Conservation (phyloP, 2,113 vertebrate species). For the Seriola quinqueradiata region DNA sequence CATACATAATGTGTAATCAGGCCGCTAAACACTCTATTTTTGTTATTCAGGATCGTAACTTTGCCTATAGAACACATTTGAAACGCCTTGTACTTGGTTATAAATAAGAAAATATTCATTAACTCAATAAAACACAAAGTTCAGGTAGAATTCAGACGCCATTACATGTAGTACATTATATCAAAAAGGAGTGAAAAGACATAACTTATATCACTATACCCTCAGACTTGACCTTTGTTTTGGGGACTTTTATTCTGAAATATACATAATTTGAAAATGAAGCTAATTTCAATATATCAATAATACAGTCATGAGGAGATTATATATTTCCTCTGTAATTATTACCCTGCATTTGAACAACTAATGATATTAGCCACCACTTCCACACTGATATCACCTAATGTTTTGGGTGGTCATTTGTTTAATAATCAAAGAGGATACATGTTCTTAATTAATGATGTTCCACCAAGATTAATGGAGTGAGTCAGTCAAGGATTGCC, state of each 20-base stretch:
- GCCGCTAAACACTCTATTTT: not conserved
- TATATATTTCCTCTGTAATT: not conserved
- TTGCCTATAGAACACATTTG: not conserved
- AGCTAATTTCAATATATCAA: not conserved
- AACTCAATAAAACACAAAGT: not conserved
- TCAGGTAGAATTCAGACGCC: no score
- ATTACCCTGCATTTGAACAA: not conserved
- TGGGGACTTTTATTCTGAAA: slow-evolving; percentile 5
- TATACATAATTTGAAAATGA: not conserved
- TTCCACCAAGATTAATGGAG: not conserved
- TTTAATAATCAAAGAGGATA: not conserved
- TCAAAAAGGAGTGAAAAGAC: not conserved
- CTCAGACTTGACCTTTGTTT: not conserved
- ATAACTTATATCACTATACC: not conserved
- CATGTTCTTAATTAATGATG: not conserved
- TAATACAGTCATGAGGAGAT: not conserved
- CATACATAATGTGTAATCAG: not conserved
- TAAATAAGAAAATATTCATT: not conserved
- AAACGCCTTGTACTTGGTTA: not conserved
- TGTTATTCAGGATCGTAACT: not conserved
- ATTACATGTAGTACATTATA: no score
- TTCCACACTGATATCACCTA: not conserved
- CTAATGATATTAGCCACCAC: not conserved
- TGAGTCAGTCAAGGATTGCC: slow-evolving; percentile 50
- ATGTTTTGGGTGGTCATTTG: not conserved